These are phyloP conservation scores for Ormyrus rosae DNA, from an alignment of 2,888 invertebrate genomes.

Conservation along the genomic window DNA sequence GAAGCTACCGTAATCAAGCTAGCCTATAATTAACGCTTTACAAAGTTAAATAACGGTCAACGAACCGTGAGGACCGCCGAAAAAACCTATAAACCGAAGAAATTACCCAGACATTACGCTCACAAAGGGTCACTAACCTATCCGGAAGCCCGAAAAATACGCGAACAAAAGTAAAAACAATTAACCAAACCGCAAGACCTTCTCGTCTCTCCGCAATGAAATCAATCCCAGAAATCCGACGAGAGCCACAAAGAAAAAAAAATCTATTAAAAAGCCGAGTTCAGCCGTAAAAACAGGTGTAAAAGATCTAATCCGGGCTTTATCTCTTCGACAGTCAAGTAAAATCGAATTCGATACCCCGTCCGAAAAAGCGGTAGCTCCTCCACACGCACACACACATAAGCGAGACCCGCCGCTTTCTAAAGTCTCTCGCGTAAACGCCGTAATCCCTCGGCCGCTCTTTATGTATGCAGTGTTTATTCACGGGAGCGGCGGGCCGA, in stretches of 20 bases:
- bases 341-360: conserved; percentile 18
- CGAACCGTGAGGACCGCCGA: no score
- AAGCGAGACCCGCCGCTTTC: neutral
- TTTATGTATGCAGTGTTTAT: conserved; percentile 52
- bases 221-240: neutral
- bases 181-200: no score
- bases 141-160: no score
- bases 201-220: no score
- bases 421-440: no score
- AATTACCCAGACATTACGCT: no score
- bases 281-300: conserved; percentile 43
- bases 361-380: conserved; percentile 17
- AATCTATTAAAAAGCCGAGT: conserved; percentile 30
- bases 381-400: neutral
- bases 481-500: conserved; percentile 24
- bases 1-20: no score
- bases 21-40: no score
- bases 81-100: no score
- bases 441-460: conserved; percentile 25
- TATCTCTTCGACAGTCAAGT: conserved; percentile 5
- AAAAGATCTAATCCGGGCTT: conserved; percentile 34
- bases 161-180: no score
- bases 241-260: neutral
- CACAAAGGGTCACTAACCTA: no score
- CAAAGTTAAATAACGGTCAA: no score